A percentile compares a stretch with the other conserved stretches of the same genome.
Conservation (phyloP, 2,797 vertebrate species). For the Loriculus beryllinus region DNA sequence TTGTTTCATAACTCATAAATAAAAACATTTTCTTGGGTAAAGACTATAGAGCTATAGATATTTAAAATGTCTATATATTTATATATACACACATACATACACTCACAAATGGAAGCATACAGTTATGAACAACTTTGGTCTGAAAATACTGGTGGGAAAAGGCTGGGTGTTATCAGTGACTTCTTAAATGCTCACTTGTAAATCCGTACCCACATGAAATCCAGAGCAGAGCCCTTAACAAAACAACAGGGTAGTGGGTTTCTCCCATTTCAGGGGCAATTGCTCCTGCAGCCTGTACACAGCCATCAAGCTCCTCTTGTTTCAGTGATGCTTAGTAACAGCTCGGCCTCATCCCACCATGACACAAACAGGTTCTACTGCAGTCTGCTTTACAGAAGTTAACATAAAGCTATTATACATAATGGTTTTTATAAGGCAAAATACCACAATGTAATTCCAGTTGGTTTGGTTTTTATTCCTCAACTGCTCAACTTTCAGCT, state of each 20-base stretch:
- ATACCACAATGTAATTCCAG: not conserved
- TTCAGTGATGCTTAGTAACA: not conserved
- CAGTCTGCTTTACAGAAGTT: not conserved
- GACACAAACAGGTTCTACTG: not conserved
- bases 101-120: slow-evolving; percentile 60
- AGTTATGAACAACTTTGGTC: slow-evolving; percentile 78
- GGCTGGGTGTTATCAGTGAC: not conserved
- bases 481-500: not conserved
- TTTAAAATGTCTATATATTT: slow-evolving; percentile 70
- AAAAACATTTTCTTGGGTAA: slow-evolving; percentile 73
- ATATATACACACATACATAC: slow-evolving; percentile 45
- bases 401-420: not conserved
- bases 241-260: not conserved
- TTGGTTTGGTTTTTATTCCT: not conserved
- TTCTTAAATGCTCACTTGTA: slow-evolving; percentile 35
- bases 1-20: slow-evolving; percentile 73
- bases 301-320: not conserved
- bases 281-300: not conserved
- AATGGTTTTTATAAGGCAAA: slow-evolving; percentile 20
- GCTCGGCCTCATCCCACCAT: not conserved
- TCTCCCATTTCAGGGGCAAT: slow-evolving; percentile 20
- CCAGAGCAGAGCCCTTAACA: slow-evolving; percentile 26
- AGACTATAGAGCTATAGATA: slow-evolving; percentile 73
- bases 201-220: slow-evolving; percentile 35
- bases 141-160: slow-evolving; percentile 66